Conservation (phyloP, 1,140 invertebrate genomes). For the Pogonognathellus flavescens region DNA sequence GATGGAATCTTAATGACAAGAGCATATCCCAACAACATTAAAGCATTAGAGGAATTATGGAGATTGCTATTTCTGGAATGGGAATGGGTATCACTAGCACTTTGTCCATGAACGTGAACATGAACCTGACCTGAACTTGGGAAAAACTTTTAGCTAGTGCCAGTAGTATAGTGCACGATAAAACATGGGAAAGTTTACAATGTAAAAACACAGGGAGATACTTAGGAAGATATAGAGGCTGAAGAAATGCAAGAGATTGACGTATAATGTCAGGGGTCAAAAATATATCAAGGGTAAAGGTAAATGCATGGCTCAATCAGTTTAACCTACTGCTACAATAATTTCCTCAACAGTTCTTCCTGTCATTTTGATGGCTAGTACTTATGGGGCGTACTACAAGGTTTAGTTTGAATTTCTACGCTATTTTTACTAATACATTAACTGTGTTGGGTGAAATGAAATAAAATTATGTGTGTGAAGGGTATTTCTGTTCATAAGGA, state of each 20-base stretch:
- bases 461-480: no score
- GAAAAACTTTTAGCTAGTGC: background rate
- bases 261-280: background rate
- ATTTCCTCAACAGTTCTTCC: no score
- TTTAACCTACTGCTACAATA: no score
- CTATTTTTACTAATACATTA: no score
- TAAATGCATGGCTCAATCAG: no score
- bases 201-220: background rate
- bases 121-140: constrained; percentile 21
- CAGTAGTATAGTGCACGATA: background rate
- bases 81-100: constrained; percentile 1
- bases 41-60: background rate
- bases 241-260: no score
- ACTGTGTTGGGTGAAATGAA: no score
- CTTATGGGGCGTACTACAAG: no score
- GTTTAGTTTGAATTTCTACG: no score
- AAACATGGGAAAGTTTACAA: background rate
- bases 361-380: no score
- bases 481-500: no score
- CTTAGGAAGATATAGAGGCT: background rate
- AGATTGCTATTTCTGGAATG: background rate
- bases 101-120: constrained; percentile 19
- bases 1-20: constrained; percentile 11
- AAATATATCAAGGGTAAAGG: constrained; percentile 3
- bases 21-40: background rate